phyloP scores from a whole-genome alignment of 2,113 vertebrate genomes.

The Melospiza melodia region DNA sequence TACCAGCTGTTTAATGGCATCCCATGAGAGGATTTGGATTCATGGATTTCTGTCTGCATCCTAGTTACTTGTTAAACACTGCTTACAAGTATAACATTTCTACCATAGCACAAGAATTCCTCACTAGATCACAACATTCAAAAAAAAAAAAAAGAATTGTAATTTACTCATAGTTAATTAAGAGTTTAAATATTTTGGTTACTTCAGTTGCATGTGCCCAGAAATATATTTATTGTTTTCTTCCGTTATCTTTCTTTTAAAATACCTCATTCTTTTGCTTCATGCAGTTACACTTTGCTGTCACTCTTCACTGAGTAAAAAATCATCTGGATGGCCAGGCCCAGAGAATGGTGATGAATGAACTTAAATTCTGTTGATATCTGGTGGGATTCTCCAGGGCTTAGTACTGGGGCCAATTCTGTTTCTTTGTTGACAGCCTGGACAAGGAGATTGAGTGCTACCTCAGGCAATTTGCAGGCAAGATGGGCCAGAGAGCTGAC shows the following conservation, averaged over 20 bases:
- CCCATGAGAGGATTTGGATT: not conserved
- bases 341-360: not conserved
- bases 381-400: not conserved
- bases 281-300: not conserved
- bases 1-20: not conserved
- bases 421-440: not conserved
- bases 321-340: not conserved
- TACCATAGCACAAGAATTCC: not conserved
- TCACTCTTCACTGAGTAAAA: not conserved
- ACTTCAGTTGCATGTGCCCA: not conserved
- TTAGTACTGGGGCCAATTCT: not conserved
- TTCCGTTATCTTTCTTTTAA: not conserved
- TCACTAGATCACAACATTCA: not conserved
- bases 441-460: not conserved
- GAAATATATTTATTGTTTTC: not conserved
- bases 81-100: not conserved
- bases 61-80: not conserved
- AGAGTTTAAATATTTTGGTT: not conserved
- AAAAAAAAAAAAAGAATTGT: not conserved
- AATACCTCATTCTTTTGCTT: not conserved
- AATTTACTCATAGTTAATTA: not conserved
- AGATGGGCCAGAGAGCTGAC: accelerated
- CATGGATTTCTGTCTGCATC: not conserved
- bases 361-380: not conserved
- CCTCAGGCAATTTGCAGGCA: not conserved